A percentile compares a stretch with the other conserved stretches of the same genome.
These are phyloP conservation scores for Progne subis DNA, from an alignment of 2,113 vertebrate species.

Conservation along the genomic window DNA sequence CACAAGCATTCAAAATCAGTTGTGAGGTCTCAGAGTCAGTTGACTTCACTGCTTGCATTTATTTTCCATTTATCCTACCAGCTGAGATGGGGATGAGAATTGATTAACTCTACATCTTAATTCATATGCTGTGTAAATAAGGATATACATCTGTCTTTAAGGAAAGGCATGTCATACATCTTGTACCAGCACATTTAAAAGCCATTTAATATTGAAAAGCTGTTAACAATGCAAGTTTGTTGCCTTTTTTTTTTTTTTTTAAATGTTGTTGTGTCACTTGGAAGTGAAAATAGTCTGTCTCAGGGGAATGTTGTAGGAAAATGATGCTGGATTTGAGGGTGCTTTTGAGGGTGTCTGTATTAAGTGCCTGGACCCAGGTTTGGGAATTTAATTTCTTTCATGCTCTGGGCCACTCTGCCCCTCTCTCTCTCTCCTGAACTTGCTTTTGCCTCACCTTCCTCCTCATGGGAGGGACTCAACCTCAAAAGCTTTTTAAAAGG, in stretches of 20 bases:
- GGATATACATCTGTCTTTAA: not conserved
- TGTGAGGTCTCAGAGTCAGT: not conserved
- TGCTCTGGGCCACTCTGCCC: not conserved
- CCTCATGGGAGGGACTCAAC: rapidly evolving
- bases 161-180: not conserved
- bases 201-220: not conserved
- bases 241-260: not conserved
- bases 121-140: not conserved
- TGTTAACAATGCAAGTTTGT: not conserved
- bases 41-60: not conserved
- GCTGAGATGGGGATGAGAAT: not conserved
- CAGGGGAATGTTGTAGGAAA: not conserved
- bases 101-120: not conserved
- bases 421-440: not conserved
- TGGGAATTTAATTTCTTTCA: not conserved
- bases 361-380: not conserved
- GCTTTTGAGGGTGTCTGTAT: not conserved
- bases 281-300: not conserved
- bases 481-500: not conserved
- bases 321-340: not conserved
- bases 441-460: not conserved
- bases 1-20: not conserved
- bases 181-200: not conserved
- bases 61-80: not conserved
- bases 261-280: not conserved